Evolutionary conservation across 2,797 vertebrate genomes (phyloP), one percentile per base, ranked within the genome.

Genomic region (Brachyrhaphis roseni): DNA sequence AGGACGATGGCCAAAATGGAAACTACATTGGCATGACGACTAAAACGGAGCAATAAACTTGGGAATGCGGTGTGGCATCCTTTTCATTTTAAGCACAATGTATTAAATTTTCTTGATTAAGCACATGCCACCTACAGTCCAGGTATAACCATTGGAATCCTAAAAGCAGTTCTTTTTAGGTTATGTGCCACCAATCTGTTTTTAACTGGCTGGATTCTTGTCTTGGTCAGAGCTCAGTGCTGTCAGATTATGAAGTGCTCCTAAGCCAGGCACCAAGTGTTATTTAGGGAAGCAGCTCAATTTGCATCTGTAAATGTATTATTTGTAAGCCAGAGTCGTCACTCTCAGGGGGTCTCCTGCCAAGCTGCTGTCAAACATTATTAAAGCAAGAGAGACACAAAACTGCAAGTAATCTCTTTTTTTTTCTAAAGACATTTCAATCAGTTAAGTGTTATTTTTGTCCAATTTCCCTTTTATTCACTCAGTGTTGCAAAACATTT

Each of bases 1-100:
- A 92, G 75, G 94, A 94, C 0, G 94, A 95, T n/a, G 77, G 89
- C 10, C 89, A 93, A 12, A 95, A 94, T 51, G 93, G 92, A 72
- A 92, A 90, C 47, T 92, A 86, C 36, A 93, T 94, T 8, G 89
- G 86, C 82, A 55, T 95, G 89, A 85, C 91, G 5, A 11, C 89
- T 8, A 93, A 90, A 79, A 57, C 5, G 1, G 91, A 92, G 0
- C 45, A 78, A 15, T 78, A 93, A 72, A 74, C 71, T 70, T 93
- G 79, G 94, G 64, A 41, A 57, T 13, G 23, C 1, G 20, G 55
- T 10, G 39, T 41, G 26, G 36, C 1, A 12, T 28, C 28, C 43
- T 86, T 87, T 78, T 57, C 41, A 51, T 82, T 28, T 79, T 34
- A 66, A 66, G 71, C 16, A 68, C 66, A 39, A 15, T 26, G 2